phyloP scores from a whole-genome alignment of 2,888 invertebrate species.

The Drosophila nr. perissopoda region DNA sequence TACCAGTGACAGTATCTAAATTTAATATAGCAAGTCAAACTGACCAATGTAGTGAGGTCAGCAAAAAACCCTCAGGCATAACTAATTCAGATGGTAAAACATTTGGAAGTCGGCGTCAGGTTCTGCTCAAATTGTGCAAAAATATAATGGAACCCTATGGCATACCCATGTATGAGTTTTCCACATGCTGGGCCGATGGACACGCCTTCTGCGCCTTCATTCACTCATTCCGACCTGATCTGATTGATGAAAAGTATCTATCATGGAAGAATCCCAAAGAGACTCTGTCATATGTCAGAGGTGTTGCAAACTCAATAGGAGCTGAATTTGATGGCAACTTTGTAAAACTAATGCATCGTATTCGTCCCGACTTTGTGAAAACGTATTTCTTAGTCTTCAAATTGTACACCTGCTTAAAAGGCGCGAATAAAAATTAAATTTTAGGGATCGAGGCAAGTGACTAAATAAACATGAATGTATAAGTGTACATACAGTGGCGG shows the following conservation, averaged over 20 bases:
- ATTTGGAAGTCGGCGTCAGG: slow-evolving; percentile 34
- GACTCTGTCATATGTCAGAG: slow-evolving; percentile 38
- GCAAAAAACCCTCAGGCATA: neutral
- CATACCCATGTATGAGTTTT: slow-evolving; percentile 64
- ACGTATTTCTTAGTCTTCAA: slow-evolving; percentile 36
- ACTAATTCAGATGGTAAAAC: slow-evolving; percentile 35
- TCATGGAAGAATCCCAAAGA: neutral
- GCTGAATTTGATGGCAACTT: slow-evolving; percentile 17
- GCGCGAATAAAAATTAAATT: neutral
- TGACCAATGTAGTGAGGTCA: neutral
- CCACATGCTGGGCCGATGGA: slow-evolving; percentile 51
- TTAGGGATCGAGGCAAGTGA: neutral
- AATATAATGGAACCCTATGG: slow-evolving; percentile 38
- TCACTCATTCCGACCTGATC: slow-evolving; percentile 41
- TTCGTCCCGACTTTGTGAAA: slow-evolving; percentile 33
- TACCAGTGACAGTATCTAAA: neutral
- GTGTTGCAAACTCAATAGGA: slow-evolving; percentile 38
- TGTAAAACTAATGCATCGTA: slow-evolving; percentile 1
- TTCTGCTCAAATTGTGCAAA: slow-evolving; percentile 41
- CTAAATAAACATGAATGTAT: neutral
- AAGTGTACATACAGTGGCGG: neutral
- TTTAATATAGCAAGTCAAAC: neutral
- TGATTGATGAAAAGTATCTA: slow-evolving; percentile 34
- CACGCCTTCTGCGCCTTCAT: slow-evolving; percentile 65
- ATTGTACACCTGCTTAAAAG: slow-evolving; percentile 20